A percentile compares a stretch with the other conserved stretches of the same genome.
Conservation (phyloP, 2,797 vertebrate species). For the Loris lydekkerianus region DNA sequence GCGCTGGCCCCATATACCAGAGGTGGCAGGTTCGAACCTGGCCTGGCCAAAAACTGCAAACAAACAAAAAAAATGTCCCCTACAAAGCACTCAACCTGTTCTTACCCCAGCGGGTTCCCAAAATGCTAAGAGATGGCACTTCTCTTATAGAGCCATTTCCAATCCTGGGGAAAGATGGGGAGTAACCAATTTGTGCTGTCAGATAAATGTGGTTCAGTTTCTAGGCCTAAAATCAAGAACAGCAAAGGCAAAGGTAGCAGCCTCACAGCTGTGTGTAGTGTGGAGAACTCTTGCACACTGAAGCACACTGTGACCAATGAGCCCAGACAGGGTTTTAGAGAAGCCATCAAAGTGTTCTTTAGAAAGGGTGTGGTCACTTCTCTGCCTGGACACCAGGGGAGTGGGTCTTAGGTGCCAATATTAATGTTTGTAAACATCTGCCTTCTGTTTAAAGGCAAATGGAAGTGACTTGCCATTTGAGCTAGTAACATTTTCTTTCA, state of each 20-base stretch:
- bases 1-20: too few species aligned
- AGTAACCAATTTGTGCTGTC: not conserved
- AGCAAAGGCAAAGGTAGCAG: not conserved
- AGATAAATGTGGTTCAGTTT: not conserved
- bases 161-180: not conserved
- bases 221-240: not conserved
- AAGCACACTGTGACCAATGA: not conserved
- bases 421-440: not conserved
- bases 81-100: too few species aligned
- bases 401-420: not conserved
- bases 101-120: not conserved
- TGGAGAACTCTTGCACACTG: not conserved
- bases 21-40: too few species aligned
- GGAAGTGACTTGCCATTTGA: not conserved
- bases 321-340: not conserved
- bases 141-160: not conserved
- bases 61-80: too few species aligned
- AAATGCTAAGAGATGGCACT: not conserved
- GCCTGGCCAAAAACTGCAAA: too few species aligned
- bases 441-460: not conserved
- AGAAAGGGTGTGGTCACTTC: not conserved
- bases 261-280: not conserved
- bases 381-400: not conserved
- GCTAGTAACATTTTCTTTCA: not conserved
- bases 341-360: not conserved